These are phyloP conservation scores for Drosophila pectinifera DNA, from an alignment of 1,140 invertebrate genomes.

Conservation along the genomic window DNA sequence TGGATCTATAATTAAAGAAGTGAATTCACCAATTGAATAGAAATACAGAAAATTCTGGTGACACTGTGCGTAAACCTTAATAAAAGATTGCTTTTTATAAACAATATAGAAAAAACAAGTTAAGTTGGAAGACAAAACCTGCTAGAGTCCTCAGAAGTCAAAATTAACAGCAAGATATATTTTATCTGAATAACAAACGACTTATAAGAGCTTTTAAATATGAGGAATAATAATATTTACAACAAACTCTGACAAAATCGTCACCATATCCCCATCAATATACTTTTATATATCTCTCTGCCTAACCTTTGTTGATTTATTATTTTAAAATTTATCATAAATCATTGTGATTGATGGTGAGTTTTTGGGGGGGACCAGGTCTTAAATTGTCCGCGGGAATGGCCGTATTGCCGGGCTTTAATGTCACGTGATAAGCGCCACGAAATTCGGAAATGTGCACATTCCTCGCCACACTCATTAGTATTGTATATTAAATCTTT, in stretches of 20 bases:
- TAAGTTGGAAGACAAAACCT: neutral
- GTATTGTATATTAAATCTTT: constrained; percentile 21
- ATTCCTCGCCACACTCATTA: constrained; percentile 21
- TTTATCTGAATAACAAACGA: neutral
- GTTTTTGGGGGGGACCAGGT: constrained; percentile 9
- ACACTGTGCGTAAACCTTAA: neutral
- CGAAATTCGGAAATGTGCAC: constrained; percentile 13
- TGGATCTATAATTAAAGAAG: no score
- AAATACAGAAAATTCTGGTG: no score
- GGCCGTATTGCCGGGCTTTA: constrained; percentile 18
- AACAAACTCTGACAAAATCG: neutral
- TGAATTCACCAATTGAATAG: no score
- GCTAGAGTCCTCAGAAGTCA: neutral
- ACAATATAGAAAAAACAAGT: neutral
- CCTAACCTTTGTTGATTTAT: constrained; percentile 39
- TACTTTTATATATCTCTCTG: constrained; percentile 18
- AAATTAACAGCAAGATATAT: neutral
- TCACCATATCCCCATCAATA: constrained; percentile 18
- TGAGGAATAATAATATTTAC: constrained; percentile 10
- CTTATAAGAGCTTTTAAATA: neutral
- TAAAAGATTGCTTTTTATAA: neutral
- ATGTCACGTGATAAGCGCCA: constrained; percentile 63
- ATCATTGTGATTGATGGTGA: constrained; percentile 71
- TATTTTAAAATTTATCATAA: constrained; percentile 64
- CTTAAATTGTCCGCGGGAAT: constrained; percentile 10